These are phyloP conservation scores for Anguilla megastoma DNA, from an alignment of 2,797 vertebrate genomes.

Conservation along the genomic window DNA sequence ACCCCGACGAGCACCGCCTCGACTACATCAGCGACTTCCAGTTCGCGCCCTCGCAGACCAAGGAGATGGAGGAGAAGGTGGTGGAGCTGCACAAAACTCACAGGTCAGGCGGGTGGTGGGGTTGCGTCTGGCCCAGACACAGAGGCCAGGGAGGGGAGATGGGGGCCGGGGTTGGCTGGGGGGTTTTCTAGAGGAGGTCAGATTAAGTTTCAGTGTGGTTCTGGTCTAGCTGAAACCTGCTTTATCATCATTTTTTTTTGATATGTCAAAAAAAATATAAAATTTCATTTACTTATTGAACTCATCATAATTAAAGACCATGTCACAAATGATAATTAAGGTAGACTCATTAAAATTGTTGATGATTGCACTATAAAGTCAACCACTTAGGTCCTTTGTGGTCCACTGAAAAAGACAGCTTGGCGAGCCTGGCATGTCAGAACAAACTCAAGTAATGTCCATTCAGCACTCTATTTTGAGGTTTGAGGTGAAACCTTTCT, in stretches of 20 bases:
- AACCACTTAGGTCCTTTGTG: too few relatives aligned
- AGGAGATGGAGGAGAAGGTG: slow-evolving; percentile 96
- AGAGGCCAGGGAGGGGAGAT: neutral
- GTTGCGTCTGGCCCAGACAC: neutral
- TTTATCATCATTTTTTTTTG: neutral
- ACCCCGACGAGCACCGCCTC: slow-evolving; percentile 79
- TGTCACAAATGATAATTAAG: too few relatives aligned
- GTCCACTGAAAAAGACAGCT: too few relatives aligned
- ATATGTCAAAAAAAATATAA: neutral
- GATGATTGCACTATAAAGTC: too few relatives aligned
- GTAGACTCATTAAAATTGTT: too few relatives aligned
- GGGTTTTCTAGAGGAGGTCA: neutral
- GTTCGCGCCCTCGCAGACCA: slow-evolving; percentile 88
- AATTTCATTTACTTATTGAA: too few relatives aligned
- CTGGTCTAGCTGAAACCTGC: neutral
- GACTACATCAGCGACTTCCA: slow-evolving; percentile 84
- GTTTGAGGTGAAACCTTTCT: neutral
- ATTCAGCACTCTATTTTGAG: neutral
- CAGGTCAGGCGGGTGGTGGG: slow-evolving; percentile 70
- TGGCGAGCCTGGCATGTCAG: too few relatives aligned
- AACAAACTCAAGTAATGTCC: neutral
- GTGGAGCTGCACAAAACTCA: slow-evolving; percentile 91
- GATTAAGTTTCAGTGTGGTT: neutral
- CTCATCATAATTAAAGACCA: too few relatives aligned
- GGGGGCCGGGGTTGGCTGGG: too few relatives aligned